These are phyloP conservation scores for Elachura formosa DNA, from an alignment of 2,113 vertebrate species.

Conservation along the genomic window DNA sequence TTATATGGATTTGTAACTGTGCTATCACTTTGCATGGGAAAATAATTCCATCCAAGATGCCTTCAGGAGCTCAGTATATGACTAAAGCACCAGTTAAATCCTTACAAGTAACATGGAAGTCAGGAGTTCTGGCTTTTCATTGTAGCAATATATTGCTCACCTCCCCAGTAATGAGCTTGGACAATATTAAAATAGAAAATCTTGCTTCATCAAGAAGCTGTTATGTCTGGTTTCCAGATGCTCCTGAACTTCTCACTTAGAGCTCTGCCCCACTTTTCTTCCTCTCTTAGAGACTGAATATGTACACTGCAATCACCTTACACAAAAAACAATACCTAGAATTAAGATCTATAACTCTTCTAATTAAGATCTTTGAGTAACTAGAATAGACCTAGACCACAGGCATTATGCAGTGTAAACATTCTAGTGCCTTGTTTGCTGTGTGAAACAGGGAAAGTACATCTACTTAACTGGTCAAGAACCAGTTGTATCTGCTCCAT, in stretches of 20 bases:
- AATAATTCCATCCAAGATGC: background rate
- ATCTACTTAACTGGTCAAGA: background rate
- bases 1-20: background rate
- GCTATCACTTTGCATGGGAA: background rate
- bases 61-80: background rate
- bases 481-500: background rate
- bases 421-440: background rate
- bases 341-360: background rate
- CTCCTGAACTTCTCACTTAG: background rate
- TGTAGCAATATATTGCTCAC: background rate
- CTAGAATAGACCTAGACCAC: background rate
- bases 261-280: background rate
- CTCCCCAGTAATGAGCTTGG: background rate
- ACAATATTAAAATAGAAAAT: background rate
- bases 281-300: background rate
- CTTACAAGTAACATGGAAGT: background rate
- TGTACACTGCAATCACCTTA: background rate
- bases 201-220: background rate
- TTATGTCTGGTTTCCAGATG: background rate
- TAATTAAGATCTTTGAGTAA: background rate
- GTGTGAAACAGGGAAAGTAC: background rate
- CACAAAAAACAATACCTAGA: background rate
- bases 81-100: background rate
- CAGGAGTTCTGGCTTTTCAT: background rate
- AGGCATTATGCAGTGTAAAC: background rate